Evolutionary conservation across 2,113 vertebrate genomes (phyloP).

Genomic region (Zosterops borbonicus): DNA sequence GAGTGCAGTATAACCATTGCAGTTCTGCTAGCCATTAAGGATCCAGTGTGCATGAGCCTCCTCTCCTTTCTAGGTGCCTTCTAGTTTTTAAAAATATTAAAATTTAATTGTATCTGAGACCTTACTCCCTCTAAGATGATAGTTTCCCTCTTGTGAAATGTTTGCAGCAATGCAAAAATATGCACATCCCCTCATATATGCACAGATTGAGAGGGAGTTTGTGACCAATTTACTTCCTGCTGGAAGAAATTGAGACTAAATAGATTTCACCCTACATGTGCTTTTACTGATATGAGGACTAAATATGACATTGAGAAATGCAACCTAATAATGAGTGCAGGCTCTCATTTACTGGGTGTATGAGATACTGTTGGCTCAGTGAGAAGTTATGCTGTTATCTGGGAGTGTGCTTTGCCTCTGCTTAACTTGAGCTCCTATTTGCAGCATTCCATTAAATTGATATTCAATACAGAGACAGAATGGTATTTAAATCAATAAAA

Average conservation of each 20-base stretch:
- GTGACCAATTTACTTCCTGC: not conserved
- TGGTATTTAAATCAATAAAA: not conserved
- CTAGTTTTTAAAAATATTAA: not conserved
- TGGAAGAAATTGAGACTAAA: not conserved
- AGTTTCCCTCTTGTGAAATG: not conserved
- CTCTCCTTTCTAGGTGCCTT: not conserved
- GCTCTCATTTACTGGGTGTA: not conserved
- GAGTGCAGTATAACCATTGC: not conserved
- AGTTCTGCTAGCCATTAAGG: not conserved
- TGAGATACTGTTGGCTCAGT: not conserved
- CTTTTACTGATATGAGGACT: not conserved
- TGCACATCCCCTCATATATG: not conserved
- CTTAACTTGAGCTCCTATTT: not conserved
- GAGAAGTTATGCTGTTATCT: not conserved
- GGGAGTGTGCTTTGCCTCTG: not conserved
- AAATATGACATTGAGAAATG: not conserved
- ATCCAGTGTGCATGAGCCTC: accelerated
- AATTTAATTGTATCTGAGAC: not conserved
- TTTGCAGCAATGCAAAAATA: not conserved
- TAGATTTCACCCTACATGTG: not conserved
- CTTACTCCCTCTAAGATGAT: not conserved
- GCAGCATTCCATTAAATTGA: not conserved
- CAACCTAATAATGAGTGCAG: not conserved
- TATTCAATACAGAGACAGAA: not conserved
- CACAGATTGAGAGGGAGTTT: not conserved